Conservation (phyloP, 2,797 vertebrate species). For the Scomberomorus guttatus region DNA sequence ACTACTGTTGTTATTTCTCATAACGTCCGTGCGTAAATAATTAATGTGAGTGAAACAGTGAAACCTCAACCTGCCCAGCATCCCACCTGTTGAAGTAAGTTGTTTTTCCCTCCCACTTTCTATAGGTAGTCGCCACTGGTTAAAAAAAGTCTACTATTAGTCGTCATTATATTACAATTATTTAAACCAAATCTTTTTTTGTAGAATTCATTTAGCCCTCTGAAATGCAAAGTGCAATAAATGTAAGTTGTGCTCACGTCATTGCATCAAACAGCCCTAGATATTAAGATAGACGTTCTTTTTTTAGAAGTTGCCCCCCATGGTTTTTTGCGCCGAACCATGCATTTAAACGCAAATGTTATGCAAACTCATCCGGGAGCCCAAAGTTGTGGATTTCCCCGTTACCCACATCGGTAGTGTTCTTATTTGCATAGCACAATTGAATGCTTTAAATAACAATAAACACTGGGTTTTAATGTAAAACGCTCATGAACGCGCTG, state of each 20-base stretch:
- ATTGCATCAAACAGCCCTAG: not conserved
- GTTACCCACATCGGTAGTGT: not conserved
- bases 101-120: conserved; percentile 9
- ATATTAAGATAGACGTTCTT: not conserved
- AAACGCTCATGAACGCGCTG: not conserved
- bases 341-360: not conserved
- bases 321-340: conserved; percentile 6
- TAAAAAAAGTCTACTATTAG: not conserved
- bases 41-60: conserved; percentile 83
- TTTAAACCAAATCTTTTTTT: not conserved
- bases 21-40: conserved; percentile 84
- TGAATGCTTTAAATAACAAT: not conserved
- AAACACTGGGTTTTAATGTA: not conserved
- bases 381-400: not conserved
- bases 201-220: not conserved
- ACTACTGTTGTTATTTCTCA: conserved; percentile 79
- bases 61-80: conserved; percentile 75
- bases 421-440: conserved; percentile 9
- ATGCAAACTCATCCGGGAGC: conserved; percentile 2
- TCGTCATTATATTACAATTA: not conserved
- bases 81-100: conserved; percentile 81
- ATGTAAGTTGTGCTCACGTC: not conserved
- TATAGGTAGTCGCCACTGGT: not conserved
- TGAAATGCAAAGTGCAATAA: not conserved
- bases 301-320: not conserved